Evolutionary conservation across 2,113 vertebrate genomes (phyloP).

Genomic region (Isurus oxyrinchus): DNA sequence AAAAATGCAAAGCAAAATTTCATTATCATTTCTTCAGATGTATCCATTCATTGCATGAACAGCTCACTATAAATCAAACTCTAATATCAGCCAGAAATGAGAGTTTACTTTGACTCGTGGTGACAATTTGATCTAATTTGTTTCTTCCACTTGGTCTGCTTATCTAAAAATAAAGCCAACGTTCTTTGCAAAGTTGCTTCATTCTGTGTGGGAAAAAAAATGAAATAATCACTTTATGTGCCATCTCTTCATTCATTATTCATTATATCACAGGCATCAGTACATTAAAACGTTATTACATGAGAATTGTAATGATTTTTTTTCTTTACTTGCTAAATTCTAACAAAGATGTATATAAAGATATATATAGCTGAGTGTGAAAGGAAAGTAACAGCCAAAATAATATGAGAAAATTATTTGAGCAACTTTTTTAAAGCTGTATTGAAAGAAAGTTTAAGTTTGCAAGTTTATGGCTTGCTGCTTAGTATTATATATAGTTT

Average conservation of each 20-base stretch:
- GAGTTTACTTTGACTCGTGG: background rate
- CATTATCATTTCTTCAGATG: background rate
- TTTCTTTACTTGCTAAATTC: background rate
- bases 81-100: background rate
- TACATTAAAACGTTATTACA: background rate
- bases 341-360: background rate
- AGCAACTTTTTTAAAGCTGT: background rate
- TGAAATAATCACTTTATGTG: background rate
- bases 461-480: background rate
- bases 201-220: constrained; percentile 47
- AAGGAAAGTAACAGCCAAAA: background rate
- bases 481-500: background rate
- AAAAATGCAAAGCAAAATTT: background rate
- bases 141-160: background rate
- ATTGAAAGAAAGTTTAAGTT: background rate
- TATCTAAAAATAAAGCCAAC: background rate
- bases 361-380: background rate
- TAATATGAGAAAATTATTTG: background rate
- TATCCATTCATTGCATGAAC: background rate
- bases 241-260: background rate
- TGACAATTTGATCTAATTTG: background rate
- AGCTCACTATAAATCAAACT: background rate
- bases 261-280: background rate
- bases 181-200: constrained; percentile 42
- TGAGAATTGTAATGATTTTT: background rate